Conservation (phyloP, 1,140 invertebrate species). For the Drosophila bipectinata region DNA sequence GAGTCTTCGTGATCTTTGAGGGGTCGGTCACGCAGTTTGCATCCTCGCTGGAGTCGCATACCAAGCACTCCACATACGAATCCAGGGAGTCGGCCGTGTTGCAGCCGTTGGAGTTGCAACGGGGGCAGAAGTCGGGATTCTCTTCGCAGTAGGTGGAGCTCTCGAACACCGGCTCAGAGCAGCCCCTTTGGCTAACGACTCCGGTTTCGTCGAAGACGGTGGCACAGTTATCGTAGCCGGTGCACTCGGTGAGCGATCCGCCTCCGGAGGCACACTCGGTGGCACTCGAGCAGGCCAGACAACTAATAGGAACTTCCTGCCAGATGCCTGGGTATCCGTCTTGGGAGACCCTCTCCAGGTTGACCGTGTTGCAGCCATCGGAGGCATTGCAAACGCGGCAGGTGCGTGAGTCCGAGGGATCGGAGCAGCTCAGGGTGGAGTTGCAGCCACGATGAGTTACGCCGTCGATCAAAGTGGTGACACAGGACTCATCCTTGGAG, state of each 20-base stretch:
- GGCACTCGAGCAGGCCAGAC: conserved; percentile 43
- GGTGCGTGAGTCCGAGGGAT: conserved; percentile 50
- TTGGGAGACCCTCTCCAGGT: conserved; percentile 41
- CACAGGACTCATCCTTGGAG: conserved; percentile 53
- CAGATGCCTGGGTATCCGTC: conserved; percentile 69
- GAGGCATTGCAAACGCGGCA: conserved; percentile 58
- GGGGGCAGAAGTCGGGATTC: conserved; percentile 53
- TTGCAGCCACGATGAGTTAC: conserved; percentile 67
- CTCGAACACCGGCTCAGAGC: conserved; percentile 37
- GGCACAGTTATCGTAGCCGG: conserved; percentile 61
- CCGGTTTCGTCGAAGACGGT: conserved; percentile 63
- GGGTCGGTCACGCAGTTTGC: conserved; percentile 37
- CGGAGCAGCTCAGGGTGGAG: conserved; percentile 57
- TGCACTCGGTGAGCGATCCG: conserved; percentile 32
- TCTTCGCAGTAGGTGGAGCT: conserved; percentile 49
- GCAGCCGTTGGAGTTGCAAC: conserved; percentile 80
- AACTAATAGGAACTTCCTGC: conserved; percentile 66
- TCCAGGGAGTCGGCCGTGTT: conserved; percentile 55
- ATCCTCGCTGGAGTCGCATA: conserved; percentile 62
- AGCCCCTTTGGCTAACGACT: conserved; percentile 59
- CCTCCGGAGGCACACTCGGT: conserved; percentile 31
- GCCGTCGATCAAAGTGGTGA: conserved; percentile 55
- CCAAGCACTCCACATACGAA: conserved; percentile 64
- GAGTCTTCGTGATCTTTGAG: conserved; percentile 38
- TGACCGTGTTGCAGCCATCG: conserved; percentile 65